A percentile compares a stretch with the other conserved stretches of the same genome.
Evolutionary conservation across 2,797 vertebrate genomes (phyloP).

Genomic region (Eospalax fontanierii): DNA sequence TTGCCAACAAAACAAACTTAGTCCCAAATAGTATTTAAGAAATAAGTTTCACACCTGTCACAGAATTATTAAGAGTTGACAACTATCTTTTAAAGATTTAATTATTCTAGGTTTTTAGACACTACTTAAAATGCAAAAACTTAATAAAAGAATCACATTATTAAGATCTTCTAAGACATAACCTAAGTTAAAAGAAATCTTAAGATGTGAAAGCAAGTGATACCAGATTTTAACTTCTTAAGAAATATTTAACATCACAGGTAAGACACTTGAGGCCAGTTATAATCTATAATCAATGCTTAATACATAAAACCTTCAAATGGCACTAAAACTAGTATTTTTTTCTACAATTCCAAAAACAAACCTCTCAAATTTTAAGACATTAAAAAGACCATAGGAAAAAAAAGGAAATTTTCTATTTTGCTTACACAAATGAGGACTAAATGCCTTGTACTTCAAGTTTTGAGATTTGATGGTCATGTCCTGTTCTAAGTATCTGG

Average conservation of each 20-base stretch:
- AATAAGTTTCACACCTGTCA: not conserved
- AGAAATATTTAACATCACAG: conserved; percentile 32
- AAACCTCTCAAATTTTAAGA: not conserved
- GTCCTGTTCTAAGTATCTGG: conserved; percentile 1
- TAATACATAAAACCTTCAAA: conserved; percentile 43
- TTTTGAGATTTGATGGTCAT: not conserved
- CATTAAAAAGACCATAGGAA: conserved; percentile 25
- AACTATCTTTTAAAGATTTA: conserved; percentile 36
- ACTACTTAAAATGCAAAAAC: conserved; percentile 24
- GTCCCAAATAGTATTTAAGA: not conserved
- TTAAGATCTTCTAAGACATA: not conserved
- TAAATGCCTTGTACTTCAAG: not conserved
- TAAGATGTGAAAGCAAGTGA: no score
- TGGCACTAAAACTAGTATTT: not conserved
- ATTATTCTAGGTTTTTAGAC: conserved; percentile 18
- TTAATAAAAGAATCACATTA: not conserved
- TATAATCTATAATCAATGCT: not conserved
- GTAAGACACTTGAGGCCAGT: no score
- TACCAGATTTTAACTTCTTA: not conserved
- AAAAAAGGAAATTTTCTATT: conserved; percentile 43
- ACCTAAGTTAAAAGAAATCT: not conserved
- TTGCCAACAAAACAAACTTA: not conserved
- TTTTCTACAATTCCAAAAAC: no score
- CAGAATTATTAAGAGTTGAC: not conserved
- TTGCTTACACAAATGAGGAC: not conserved